phyloP scores from a whole-genome alignment of 2,113 vertebrate species.

The Thermophis baileyi region DNA sequence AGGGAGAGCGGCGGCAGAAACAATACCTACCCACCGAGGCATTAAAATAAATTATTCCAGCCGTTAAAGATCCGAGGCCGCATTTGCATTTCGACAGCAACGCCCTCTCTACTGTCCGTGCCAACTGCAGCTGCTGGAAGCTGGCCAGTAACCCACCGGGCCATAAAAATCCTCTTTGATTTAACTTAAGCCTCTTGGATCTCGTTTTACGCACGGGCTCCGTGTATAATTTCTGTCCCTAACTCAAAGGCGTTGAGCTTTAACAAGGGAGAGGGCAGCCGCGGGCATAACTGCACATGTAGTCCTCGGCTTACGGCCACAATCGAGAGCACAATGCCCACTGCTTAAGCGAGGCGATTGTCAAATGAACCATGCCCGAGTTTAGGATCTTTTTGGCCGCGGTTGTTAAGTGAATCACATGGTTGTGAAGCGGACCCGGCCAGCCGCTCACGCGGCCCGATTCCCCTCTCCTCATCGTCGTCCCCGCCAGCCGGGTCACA shows the following conservation, averaged over 20 bases:
- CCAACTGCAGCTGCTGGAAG: not conserved
- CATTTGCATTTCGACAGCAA: not conserved
- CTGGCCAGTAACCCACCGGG: not conserved
- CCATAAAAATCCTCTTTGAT: not conserved
- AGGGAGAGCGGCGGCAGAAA: not conserved
- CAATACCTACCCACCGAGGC: slow-evolving; percentile 17
- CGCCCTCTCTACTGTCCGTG: not conserved
- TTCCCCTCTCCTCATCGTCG: too few relatives aligned
- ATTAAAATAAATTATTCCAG: slow-evolving; percentile 34
- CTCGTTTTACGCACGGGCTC: not conserved
- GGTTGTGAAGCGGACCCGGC: too few relatives aligned
- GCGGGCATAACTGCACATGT: not conserved
- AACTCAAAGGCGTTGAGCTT: not conserved
- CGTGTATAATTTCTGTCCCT: not conserved
- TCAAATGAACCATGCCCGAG: too few relatives aligned
- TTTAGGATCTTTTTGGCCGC: too few relatives aligned
- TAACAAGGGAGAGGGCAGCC: not conserved
- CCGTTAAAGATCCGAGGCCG: not conserved
- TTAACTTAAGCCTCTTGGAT: not conserved
- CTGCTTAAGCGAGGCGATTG: too few relatives aligned
- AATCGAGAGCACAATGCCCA: not conserved
- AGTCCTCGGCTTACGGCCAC: not conserved
- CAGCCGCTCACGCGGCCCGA: too few relatives aligned
- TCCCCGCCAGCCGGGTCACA: too few relatives aligned
- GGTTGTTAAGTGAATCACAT: too few relatives aligned